Evolutionary conservation across 2,797 vertebrate genomes (phyloP), one percentile per base, ranked within the genome.

Genomic region (Anguilla anguilla): DNA sequence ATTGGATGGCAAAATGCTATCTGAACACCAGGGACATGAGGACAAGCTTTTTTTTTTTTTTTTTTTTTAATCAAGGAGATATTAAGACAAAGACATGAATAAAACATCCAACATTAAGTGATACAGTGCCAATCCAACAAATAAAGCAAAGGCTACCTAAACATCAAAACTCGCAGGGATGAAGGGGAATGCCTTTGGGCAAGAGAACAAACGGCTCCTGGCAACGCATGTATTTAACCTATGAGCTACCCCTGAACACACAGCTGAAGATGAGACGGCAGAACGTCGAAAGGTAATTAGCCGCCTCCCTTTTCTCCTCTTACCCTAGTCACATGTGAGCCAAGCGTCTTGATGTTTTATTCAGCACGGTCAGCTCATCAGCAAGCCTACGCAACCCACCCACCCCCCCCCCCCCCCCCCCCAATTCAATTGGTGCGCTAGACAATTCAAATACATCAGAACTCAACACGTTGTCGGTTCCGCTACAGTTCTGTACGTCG

Each of bases 211-310:
- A 79, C 35, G 69, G 69, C 11, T 35, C 72, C 69, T 35, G 19
- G 35, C 2, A 19, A 19, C 17, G 13, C 43, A 15, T 46, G n/a
- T 67, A 13, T 46, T 79, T 79, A 79, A 79, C 15, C 74, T 79
- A 39, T 39, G 35, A 79, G 39, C 35, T 79, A 6, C 35, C 74
- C 35, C 72, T 46, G 15, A 35, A 49, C 51, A 59, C 55, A 51
- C 59, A 15, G 46, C n/a, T 67, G 28, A 31, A 81, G 59, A 92
- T 89, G 86, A 90, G 55, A 87, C 86, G 64, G 87, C 89, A 88
- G 72, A 86, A 82, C 69, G 64, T 59, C 86, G 59, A 87, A 85
- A 89, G 57, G 69, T 67, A 85, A 87, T 84, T 82, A 88, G 88
- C 81, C 43, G 35, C 74, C 31, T 51, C 61, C 79, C 51, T 84